These are phyloP conservation scores for Ictidomys tridecemlineatus DNA, from an alignment of 2,113 vertebrate genomes.

Conservation along the genomic window DNA sequence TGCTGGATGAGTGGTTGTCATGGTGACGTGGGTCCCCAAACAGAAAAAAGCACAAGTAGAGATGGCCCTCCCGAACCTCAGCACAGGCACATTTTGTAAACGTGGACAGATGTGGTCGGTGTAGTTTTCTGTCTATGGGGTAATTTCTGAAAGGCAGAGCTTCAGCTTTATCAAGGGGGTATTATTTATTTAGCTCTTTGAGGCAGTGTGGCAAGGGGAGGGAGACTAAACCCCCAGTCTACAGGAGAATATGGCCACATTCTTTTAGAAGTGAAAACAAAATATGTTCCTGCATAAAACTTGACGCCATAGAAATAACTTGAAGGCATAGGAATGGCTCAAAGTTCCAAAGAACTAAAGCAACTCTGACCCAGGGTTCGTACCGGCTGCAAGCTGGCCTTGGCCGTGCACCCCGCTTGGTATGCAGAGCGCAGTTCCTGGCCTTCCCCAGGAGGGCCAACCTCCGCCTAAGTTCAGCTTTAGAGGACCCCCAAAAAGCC, in stretches of 20 bases:
- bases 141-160: neutral
- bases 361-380: constrained; percentile 57
- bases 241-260: neutral
- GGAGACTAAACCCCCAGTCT: neutral
- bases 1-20: constrained; percentile 9
- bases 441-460: constrained; percentile 61
- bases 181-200: neutral
- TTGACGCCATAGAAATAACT: constrained; percentile 51
- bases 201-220: neutral
- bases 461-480: constrained; percentile 77
- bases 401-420: constrained; percentile 62
- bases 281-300: constrained; percentile 1
- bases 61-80: neutral
- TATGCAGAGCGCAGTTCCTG: constrained; percentile 54
- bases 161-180: neutral
- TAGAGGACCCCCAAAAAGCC: constrained; percentile 70
- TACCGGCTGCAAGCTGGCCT: constrained; percentile 61
- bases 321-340: constrained; percentile 61
- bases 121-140: neutral
- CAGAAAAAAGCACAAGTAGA: neutral
- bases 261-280: constrained; percentile 39
- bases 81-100: neutral
- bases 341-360: constrained; percentile 28
- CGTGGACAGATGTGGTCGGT: neutral
- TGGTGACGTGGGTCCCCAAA: neutral